phyloP scores from a whole-genome alignment of 2,797 vertebrate genomes.

The Semaprochilodus insignis region DNA sequence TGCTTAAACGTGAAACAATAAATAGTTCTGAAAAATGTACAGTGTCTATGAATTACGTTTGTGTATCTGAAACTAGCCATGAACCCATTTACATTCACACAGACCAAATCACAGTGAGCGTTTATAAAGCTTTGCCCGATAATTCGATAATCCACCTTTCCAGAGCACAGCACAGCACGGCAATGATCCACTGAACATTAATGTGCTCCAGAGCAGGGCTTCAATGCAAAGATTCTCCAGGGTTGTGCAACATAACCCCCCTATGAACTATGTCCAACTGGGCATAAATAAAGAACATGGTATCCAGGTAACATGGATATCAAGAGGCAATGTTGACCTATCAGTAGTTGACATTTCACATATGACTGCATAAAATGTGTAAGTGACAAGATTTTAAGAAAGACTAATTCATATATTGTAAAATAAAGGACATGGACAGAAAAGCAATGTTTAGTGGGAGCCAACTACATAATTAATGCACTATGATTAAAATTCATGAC shows the following conservation, averaged over 20 bases:
- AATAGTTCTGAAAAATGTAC: not conserved
- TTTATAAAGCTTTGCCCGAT: not conserved
- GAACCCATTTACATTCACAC: not conserved
- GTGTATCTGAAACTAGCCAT: not conserved
- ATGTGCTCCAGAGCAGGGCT: not conserved
- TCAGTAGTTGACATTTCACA: not conserved
- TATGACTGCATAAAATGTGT: not conserved
- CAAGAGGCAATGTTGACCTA: not conserved
- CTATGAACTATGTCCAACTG: not conserved
- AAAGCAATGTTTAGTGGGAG: constrained; percentile 6
- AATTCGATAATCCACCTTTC: not conserved
- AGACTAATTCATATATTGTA: not conserved
- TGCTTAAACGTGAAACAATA: not conserved
- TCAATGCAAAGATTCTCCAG: not conserved
- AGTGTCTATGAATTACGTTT: not conserved
- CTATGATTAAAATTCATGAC: constrained; percentile 15
- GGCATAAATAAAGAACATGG: not conserved
- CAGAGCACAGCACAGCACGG: not conserved
- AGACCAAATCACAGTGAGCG: not conserved
- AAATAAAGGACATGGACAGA: not conserved
- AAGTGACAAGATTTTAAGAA: not conserved
- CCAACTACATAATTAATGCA: not conserved
- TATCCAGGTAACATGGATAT: not conserved
- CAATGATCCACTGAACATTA: not conserved
- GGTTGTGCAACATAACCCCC: not conserved